Evolutionary conservation across 2,888 invertebrate genomes (phyloP).

Genomic region (Cheiracanthium punctorium): DNA sequence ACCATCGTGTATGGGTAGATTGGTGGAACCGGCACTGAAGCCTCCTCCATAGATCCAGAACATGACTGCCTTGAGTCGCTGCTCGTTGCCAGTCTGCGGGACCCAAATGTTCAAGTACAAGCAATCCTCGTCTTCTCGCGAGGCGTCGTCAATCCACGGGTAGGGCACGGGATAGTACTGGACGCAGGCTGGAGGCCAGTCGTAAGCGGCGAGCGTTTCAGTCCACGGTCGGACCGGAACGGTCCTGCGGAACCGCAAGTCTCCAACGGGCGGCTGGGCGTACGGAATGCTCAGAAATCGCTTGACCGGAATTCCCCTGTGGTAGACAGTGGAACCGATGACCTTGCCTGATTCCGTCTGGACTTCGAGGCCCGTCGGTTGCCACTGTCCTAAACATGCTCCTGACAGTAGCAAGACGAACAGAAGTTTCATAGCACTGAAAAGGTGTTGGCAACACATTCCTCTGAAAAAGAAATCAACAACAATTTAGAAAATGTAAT

Average conservation of each 20-base stretch:
- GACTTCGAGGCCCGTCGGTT: too few relatives aligned
- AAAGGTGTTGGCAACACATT: too few relatives aligned
- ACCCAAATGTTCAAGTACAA: constrained; percentile 60
- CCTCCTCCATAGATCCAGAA: constrained; percentile 60
- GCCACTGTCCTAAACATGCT: too few relatives aligned
- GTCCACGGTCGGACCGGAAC: not conserved
- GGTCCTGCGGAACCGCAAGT: constrained; percentile 27
- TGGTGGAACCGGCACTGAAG: constrained; percentile 19
- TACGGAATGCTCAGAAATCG: constrained; percentile 36
- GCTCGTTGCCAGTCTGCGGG: not conserved
- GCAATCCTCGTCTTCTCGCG: constrained; percentile 50
- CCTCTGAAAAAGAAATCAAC: too few relatives aligned
- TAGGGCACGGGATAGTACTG: constrained; percentile 9
- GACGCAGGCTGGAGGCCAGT: constrained; percentile 20
- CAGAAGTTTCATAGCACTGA: too few relatives aligned
- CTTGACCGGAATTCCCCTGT: not conserved
- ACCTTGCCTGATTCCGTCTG: not conserved
- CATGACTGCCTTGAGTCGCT: constrained; percentile 24
- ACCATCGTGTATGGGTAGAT: not conserved
- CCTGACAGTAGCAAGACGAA: too few relatives aligned
- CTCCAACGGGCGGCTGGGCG: constrained; percentile 41
- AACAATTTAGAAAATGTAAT: too few relatives aligned
- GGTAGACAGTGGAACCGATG: not conserved
- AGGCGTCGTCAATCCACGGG: constrained; percentile 9
- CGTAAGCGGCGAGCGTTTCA: not conserved